A percentile compares a stretch with the other conserved stretches of the same genome.
Evolutionary conservation across 2,797 vertebrate species (phyloP).

Genomic region (Enteromius paludinosus): DNA sequence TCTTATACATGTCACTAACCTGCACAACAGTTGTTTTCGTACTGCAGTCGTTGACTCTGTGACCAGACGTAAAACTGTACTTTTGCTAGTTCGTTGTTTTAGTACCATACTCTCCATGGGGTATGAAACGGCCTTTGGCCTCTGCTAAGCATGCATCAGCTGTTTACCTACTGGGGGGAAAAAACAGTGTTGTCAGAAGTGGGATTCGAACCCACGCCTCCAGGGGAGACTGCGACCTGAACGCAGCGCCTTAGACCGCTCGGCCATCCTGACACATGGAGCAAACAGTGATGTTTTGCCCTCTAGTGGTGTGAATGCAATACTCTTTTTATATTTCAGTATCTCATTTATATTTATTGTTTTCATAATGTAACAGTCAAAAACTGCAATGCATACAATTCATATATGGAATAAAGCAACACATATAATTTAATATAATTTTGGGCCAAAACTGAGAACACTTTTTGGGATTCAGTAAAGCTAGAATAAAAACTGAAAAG

Average conservation of each 20-base stretch:
- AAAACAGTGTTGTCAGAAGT: slow-evolving; percentile 34
- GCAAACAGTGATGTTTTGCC: not conserved
- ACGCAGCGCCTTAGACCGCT: slow-evolving; percentile 47
- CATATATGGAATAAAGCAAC: not conserved
- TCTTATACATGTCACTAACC: not conserved
- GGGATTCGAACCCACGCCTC: slow-evolving; percentile 63
- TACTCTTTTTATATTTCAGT: too few species aligned
- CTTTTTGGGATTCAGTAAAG: not conserved
- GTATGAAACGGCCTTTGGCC: not conserved
- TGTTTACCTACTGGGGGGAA: not conserved
- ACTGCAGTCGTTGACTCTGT: not conserved
- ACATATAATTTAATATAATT: not conserved
- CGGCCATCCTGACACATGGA: slow-evolving; percentile 44
- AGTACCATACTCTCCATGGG: not conserved
- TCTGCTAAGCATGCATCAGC: not conserved
- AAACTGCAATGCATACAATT: not conserved
- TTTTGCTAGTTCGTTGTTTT: not conserved
- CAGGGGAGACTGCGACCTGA: slow-evolving; percentile 62
- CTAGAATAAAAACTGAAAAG: not conserved
- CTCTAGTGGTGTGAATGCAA: not conserved
- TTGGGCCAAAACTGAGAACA: not conserved
- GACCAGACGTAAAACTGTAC: not conserved
- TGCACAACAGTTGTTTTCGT: not conserved
- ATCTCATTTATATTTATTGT: not conserved
- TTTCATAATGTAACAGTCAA: not conserved